Percentiles rank a stretch among this genome's conserved stretches.
These are phyloP conservation scores for Chironomus striatipennis DNA, from an alignment of 1,140 invertebrate genomes.

Conservation along the genomic window DNA sequence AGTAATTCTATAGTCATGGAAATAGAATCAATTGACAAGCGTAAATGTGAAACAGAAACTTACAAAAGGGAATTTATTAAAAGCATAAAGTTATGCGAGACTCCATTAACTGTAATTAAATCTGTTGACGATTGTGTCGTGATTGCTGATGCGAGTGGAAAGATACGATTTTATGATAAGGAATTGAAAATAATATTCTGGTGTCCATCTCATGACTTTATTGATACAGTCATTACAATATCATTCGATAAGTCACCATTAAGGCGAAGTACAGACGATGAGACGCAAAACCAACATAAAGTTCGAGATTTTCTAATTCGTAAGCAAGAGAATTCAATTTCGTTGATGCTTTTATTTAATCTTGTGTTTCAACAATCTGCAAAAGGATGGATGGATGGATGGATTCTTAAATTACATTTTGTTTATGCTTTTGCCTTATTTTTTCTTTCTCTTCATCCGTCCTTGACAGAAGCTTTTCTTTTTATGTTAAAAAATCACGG, in stretches of 20 bases:
- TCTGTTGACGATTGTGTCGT: slow-evolving; percentile 3
- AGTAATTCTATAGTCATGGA: background rate
- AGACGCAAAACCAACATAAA: background rate
- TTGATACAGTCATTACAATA: background rate
- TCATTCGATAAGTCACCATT: background rate
- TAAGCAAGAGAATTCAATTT: background rate
- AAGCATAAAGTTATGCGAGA: slow-evolving; percentile 2
- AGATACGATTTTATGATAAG: background rate
- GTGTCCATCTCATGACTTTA: background rate
- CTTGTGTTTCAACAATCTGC: too few species aligned
- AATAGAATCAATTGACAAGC: background rate
- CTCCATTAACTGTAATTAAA: background rate
- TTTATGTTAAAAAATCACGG: too few species aligned
- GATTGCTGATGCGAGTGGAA: background rate
- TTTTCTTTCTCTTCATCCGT: too few species aligned
- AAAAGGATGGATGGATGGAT: too few species aligned
- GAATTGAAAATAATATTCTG: background rate
- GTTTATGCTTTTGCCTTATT: too few species aligned
- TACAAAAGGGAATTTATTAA: background rate
- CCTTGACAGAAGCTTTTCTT: too few species aligned
- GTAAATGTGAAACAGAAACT: background rate
- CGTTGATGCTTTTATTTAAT: too few species aligned
- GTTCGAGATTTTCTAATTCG: background rate
- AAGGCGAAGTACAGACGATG: too few species aligned
- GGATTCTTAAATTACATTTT: too few species aligned